Conservation (phyloP, 2,888 invertebrate genomes). For the Gymnocheta viridis region DNA sequence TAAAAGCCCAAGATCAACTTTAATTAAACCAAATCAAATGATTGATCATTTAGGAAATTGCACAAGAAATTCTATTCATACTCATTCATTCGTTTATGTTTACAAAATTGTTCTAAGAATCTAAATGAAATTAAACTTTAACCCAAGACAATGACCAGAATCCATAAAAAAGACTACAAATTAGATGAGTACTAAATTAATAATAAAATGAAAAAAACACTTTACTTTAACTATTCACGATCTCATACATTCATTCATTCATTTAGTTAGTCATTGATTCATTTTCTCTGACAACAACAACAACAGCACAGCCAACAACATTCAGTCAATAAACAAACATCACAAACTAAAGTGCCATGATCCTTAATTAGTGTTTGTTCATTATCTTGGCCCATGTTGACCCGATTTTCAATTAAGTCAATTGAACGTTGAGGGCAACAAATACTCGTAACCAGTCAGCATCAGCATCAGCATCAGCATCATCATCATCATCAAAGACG, state of each 20-base stretch:
- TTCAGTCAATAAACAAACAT: constrained; percentile 30
- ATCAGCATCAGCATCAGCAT: constrained; percentile 22
- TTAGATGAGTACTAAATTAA: constrained; percentile 52
- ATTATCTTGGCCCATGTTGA: constrained; percentile 82
- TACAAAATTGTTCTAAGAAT: constrained; percentile 59
- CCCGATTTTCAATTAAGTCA: constrained; percentile 82
- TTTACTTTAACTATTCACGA: constrained; percentile 45
- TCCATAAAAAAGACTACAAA: constrained; percentile 49
- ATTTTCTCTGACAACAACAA: constrained; percentile 33
- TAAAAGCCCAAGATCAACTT: constrained; percentile 41
- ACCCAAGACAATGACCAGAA: constrained; percentile 65
- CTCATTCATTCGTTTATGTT: constrained; percentile 1
- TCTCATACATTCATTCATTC: constrained; percentile 12
- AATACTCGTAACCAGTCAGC: constrained; percentile 60
- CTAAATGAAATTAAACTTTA: constrained; percentile 70
- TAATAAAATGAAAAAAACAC: constrained; percentile 50
- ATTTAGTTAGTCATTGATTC: constrained; percentile 55
- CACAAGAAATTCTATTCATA: constrained; percentile 15
- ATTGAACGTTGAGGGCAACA: constrained; percentile 76
- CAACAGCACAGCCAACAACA: not conserved
- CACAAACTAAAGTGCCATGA: constrained; percentile 71
- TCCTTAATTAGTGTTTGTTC: constrained; percentile 82
- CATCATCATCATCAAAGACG: constrained; percentile 32
- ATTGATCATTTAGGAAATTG: constrained; percentile 56
- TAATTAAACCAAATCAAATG: constrained; percentile 68